Percentiles rank a stretch among this genome's conserved stretches.
Conservation (phyloP, 2,888 invertebrate species). For the Laspeyria flexula region DNA sequence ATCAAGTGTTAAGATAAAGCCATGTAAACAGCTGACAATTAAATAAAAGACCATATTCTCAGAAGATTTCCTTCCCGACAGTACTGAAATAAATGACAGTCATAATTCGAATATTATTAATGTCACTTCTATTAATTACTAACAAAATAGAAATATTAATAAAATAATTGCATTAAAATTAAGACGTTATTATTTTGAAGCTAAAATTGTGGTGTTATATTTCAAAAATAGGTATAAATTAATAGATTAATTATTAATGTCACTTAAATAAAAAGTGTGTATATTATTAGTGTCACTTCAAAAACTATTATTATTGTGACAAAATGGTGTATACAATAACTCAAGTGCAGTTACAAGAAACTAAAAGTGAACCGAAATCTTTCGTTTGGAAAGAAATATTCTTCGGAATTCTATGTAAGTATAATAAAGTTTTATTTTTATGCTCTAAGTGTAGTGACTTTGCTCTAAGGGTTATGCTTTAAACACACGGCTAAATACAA, state of each 20-base stretch:
- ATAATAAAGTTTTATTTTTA: background rate
- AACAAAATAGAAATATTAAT: no score
- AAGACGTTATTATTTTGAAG: no score
- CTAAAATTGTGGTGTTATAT: no score
- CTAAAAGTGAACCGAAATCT: slow-evolving; percentile 30
- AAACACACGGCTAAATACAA: no score
- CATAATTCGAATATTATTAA: background rate
- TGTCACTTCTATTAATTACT: background rate
- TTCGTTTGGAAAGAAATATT: slow-evolving; percentile 53
- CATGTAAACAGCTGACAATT: slow-evolving; percentile 5
- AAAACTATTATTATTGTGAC: no score
- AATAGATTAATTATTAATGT: no score
- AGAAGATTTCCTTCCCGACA: slow-evolving; percentile 20
- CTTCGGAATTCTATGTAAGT: slow-evolving; percentile 60
- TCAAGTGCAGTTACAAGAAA: slow-evolving; percentile 17
- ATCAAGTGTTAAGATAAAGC: slow-evolving; percentile 8
- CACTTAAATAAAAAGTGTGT: background rate
- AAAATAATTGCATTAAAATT: no score
- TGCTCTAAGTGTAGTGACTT: background rate
- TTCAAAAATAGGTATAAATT: no score
- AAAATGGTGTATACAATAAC: slow-evolving; percentile 61
- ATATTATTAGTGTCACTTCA: slow-evolving; percentile 18
- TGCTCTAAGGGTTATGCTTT: background rate
- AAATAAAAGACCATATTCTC: slow-evolving; percentile 25
- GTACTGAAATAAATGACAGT: background rate